Evolutionary conservation across 2,888 invertebrate species (phyloP).

Genomic region (Oscheius sp.): DNA sequence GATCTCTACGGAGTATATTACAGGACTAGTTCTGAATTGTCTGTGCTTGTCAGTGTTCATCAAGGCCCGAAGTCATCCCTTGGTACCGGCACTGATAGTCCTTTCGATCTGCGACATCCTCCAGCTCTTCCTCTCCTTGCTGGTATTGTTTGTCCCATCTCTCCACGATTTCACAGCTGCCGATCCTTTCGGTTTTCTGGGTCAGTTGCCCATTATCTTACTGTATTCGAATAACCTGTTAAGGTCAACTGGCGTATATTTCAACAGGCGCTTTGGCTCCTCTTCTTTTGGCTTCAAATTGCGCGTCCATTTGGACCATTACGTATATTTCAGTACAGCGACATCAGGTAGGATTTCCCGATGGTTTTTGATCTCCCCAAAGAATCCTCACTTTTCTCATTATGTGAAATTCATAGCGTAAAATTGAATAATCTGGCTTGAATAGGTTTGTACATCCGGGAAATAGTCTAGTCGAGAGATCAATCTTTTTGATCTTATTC

Average conservation of each 20-base stretch:
- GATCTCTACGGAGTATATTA: constrained; percentile 33
- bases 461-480: too few species aligned
- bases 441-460: too few species aligned
- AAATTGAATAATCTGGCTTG: too few species aligned
- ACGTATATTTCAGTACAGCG: constrained; percentile 70
- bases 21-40: constrained; percentile 62
- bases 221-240: neutral
- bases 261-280: constrained; percentile 68
- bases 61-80: constrained; percentile 44
- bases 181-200: constrained; percentile 44
- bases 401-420: too few species aligned
- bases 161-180: constrained; percentile 66
- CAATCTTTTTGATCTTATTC: too few species aligned
- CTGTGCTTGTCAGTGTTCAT: constrained; percentile 65
- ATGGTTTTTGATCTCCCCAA: neutral
- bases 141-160: constrained; percentile 70
- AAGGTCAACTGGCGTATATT: constrained; percentile 69
- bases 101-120: constrained; percentile 70
- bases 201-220: neutral
- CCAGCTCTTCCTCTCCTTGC: constrained; percentile 68
- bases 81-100: constrained; percentile 64
- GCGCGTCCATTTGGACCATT: constrained; percentile 72
- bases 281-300: constrained; percentile 65
- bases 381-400: neutral
- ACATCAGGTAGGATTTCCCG: constrained; percentile 54